Base-by-base conservation (phyloP, 2,797 vertebrate genomes). In the Dicrostonyx torquatus region DNA sequence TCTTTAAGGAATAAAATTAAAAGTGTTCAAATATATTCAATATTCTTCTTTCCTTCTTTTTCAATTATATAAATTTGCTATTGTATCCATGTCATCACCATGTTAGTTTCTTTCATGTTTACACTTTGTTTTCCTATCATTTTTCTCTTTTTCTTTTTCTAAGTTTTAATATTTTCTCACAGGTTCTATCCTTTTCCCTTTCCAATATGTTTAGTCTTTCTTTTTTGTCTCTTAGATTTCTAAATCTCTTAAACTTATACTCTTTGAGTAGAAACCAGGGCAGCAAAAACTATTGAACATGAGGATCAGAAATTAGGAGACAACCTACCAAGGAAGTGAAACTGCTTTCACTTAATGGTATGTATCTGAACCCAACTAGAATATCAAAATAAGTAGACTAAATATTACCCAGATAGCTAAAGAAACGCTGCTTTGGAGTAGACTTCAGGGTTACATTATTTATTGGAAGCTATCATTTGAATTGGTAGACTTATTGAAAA, bases 351-450 rank as follows among this genome's bases (percentile, higher is more conserved):
- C 14, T 9, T 85, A 11, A 45, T n/a, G 29, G 5, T 45, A 18
- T 79, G 5, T 45, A 18, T 79, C 20, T 72, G 90, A 34, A 37
- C 31, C 31, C 31, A 79, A 50, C 29, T 75, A 40, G 24, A 26
- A 4, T 48, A 8, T n/a, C 45, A 73, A 64, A 10, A 31, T 66
- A n/a, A 8, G 31, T 43, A 17, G 2, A 11, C n/a, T 53, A 86
- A n/a, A 3, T 1, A 15, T 48, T 70, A 2, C 10, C 40, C 43
- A 50, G 20, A 62, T 24, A n/a, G 1, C 40, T 4, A 14, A 0
- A 26, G 70, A 24, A 86, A n/a, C 34, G 22, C 20, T 29, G 58
- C 18, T 53, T 62, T 11, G 50, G 10, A 45, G 17, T 11, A 77
- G 43, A 37, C 17, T 24, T 40, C 34, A 37, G 20, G n/a, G n/a